These are phyloP conservation scores for Prunella himalayana DNA, from an alignment of 2,113 vertebrate species.

Conservation along the genomic window DNA sequence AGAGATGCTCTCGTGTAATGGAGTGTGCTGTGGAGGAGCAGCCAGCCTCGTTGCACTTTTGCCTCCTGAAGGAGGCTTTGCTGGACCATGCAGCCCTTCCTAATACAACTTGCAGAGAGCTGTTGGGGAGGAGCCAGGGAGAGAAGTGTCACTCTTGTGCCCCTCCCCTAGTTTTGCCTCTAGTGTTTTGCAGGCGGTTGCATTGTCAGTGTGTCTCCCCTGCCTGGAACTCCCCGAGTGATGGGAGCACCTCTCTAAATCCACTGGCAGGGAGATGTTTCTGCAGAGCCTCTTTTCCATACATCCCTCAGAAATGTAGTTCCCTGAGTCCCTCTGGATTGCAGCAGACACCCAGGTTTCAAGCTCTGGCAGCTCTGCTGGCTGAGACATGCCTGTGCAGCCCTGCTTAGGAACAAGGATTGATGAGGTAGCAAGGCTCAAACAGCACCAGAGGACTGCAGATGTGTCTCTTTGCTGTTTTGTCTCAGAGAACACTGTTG, in stretches of 20 bases:
- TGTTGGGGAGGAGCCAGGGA: neutral
- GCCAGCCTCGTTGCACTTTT: neutral
- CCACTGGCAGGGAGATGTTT: neutral
- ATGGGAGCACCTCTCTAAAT: neutral
- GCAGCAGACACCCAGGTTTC: conserved; percentile 31
- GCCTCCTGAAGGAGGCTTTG: neutral
- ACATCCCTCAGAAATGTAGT: neutral
- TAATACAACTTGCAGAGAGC: neutral
- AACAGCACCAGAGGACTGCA: neutral
- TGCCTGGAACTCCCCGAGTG: neutral
- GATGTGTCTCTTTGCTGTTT: neutral
- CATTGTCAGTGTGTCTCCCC: neutral
- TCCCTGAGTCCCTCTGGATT: conserved; percentile 36
- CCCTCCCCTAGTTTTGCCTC: neutral
- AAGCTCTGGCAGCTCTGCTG: neutral
- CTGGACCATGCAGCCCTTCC: neutral
- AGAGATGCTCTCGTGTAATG: neutral
- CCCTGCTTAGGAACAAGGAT: neutral
- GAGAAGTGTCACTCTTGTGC: neutral
- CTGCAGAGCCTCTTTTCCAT: neutral
- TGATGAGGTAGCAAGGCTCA: neutral
- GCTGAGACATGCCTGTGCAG: neutral
- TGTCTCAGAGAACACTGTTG: neutral
- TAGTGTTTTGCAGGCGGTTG: neutral
- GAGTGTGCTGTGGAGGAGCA: neutral